A percentile compares a stretch with the other conserved stretches of the same genome.
These are phyloP conservation scores for Patella depressa DNA, from an alignment of 2,888 invertebrate species.

Conservation along the genomic window DNA sequence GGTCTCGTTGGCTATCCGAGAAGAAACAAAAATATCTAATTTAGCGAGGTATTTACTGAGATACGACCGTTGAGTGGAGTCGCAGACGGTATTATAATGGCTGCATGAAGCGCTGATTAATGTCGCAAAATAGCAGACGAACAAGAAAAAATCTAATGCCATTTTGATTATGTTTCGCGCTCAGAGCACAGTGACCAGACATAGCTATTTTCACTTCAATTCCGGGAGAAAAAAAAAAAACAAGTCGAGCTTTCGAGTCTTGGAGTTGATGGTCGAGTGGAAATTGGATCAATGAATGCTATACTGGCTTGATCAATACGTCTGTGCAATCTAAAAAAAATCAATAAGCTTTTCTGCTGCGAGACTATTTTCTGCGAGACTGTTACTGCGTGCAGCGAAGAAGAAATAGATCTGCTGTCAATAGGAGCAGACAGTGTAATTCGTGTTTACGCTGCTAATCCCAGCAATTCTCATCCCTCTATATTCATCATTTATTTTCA, in stretches of 20 bases:
- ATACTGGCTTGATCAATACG: background rate
- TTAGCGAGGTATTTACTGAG: too few species aligned
- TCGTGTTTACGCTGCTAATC: too few species aligned
- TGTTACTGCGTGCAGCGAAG: too few species aligned
- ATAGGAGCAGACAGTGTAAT: too few species aligned
- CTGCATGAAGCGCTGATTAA: constrained; percentile 5
- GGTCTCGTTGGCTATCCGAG: too few species aligned
- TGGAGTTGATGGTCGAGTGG: too few species aligned
- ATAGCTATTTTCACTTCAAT: constrained; percentile 8
- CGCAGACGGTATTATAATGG: background rate
- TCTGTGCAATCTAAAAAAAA: background rate
- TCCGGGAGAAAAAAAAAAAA: constrained; percentile 9
- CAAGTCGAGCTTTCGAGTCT: background rate
- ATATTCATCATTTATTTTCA: too few species aligned
- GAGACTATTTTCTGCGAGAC: too few species aligned
- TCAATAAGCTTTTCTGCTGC: background rate
- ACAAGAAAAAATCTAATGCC: constrained; percentile 7
- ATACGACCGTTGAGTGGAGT: background rate
- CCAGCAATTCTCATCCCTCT: too few species aligned
- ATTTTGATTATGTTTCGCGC: constrained; percentile 9
- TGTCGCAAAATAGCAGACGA: constrained; percentile 5
- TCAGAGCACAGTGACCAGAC: constrained; percentile 4
- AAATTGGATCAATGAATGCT: too few species aligned
- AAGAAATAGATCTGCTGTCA: too few species aligned
- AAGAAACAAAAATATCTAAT: too few species aligned